Evolutionary conservation across 2,113 vertebrate genomes (phyloP).

Genomic region (Herpetotheres cachinnans): DNA sequence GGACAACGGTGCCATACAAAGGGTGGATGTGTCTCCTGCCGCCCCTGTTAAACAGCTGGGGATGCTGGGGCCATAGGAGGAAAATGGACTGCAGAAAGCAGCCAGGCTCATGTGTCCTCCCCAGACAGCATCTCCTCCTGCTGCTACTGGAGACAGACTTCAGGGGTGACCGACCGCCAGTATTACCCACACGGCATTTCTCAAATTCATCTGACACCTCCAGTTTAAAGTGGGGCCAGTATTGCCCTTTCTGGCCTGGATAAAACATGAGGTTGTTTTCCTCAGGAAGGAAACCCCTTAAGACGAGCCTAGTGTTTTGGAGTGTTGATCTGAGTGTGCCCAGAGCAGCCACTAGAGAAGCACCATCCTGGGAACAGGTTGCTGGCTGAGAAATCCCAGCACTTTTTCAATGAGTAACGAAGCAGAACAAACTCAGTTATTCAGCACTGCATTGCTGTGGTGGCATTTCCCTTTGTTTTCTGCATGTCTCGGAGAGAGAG

Average conservation of each 20-base stretch:
- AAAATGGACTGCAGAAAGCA: not conserved
- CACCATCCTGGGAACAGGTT: fast-evolving
- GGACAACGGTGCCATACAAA: not conserved
- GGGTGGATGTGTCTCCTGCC: not conserved
- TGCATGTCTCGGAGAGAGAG: not conserved
- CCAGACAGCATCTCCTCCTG: not conserved
- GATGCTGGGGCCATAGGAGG: too few relatives aligned
- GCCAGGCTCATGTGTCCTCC: not conserved
- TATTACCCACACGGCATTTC: fast-evolving
- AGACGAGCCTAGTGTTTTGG: not conserved
- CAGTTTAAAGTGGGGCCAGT: not conserved
- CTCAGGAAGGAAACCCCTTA: not conserved
- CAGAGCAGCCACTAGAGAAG: not conserved
- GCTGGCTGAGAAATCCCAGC: not conserved
- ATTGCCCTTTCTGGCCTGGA: not conserved
- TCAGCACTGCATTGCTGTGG: not conserved
- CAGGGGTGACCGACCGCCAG: fast-evolving
- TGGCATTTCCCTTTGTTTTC: not conserved
- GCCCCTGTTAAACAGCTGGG: not conserved
- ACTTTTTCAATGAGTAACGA: not conserved
- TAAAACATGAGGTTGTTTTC: not conserved
- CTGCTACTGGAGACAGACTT: not conserved
- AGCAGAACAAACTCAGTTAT: not conserved
- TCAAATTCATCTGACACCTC: not conserved
- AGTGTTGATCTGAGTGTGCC: not conserved